A percentile compares a stretch with the other conserved stretches of the same genome.
Conservation (phyloP, 2,797 vertebrate genomes). For the Buphagus erythrorhynchus region DNA sequence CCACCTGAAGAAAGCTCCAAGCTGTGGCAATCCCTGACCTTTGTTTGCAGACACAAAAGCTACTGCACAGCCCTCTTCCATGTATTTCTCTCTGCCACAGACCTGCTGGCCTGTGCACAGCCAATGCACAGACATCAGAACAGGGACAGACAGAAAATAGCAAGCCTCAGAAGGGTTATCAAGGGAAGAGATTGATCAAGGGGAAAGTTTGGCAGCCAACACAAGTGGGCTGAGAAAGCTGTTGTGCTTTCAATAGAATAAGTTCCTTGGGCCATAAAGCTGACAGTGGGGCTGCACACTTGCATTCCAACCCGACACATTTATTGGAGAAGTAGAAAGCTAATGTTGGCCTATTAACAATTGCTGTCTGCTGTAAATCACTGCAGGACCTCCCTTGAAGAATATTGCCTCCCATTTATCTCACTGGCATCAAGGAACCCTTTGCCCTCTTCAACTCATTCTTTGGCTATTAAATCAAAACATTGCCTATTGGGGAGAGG, state of each 20-base stretch:
- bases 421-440: not conserved
- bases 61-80: not conserved
- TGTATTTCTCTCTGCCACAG: not conserved
- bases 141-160: not conserved
- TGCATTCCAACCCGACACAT: conserved; percentile 39
- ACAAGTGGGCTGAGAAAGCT: not conserved
- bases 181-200: not conserved
- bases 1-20: not conserved
- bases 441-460: not conserved
- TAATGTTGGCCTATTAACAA: conserved; percentile 37
- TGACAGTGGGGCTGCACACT: conserved; percentile 13
- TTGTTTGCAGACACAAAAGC: not conserved
- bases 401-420: not conserved
- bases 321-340: conserved; percentile 46
- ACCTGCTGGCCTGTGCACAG: not conserved
- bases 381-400: conserved; percentile 35
- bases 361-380: conserved; percentile 34
- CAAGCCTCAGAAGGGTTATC: not conserved
- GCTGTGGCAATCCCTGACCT: not conserved
- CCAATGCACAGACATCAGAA: not conserved
- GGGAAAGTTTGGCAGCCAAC: not conserved
- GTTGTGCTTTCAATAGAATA: not conserved
- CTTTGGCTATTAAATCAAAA: conserved; percentile 12
- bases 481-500: not conserved
- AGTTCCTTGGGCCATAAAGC: conserved; percentile 18